Evolutionary conservation across 2,113 vertebrate species (phyloP).

Genomic region (Beaufortia kweichowensis): DNA sequence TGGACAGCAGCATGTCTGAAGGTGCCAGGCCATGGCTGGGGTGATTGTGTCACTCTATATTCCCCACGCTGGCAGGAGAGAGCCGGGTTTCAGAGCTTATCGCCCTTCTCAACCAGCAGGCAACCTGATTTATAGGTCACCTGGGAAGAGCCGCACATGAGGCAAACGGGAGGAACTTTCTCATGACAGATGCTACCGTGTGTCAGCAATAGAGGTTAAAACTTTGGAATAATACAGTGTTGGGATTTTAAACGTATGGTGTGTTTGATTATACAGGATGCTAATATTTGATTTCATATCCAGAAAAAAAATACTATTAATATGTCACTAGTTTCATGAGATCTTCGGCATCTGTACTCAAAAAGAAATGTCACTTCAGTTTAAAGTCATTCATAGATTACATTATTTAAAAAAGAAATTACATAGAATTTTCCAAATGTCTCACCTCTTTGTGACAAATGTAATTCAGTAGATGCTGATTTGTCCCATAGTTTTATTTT

Average conservation of each 20-base stretch:
- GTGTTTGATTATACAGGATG: no score
- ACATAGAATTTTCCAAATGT: neutral
- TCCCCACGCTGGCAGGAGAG: neutral
- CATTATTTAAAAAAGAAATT: neutral
- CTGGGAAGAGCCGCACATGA: constrained; percentile 20
- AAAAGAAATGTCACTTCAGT: no score
- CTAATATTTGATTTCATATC: no score
- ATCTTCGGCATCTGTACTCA: no score
- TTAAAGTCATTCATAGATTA: neutral
- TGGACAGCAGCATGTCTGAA: constrained; percentile 35
- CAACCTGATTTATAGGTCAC: constrained; percentile 35
- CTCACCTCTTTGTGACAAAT: neutral
- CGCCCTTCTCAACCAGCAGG: neutral
- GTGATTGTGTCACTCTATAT: constrained; percentile 39
- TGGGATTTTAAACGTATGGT: no score
- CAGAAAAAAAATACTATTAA: no score
- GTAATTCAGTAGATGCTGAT: neutral
- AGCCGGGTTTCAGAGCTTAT: constrained; percentile 19
- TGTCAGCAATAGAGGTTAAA: neutral
- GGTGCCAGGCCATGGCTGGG: constrained; percentile 52
- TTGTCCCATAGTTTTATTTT: constrained; percentile 6
- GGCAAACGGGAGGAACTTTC: constrained; percentile 14
- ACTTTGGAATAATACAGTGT: neutral
- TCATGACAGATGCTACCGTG: constrained; percentile 21
- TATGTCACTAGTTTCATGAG: no score